Base-by-base conservation (phyloP, 2,888 invertebrate genomes). In the Magallana nippona region DNA sequence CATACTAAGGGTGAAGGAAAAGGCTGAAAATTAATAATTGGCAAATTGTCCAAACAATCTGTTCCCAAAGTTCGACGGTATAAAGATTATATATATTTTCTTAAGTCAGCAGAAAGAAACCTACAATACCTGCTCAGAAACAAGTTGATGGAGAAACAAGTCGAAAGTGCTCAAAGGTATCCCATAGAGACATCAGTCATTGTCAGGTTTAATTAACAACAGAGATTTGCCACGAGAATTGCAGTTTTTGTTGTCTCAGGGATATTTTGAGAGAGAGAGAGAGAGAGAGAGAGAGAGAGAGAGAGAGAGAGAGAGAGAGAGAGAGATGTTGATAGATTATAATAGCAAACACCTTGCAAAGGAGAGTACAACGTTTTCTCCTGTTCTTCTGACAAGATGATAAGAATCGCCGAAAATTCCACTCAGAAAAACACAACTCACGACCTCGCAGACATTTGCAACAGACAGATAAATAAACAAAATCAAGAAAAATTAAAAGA, bases 261-360 rank as follows among this genome's bases (percentile, higher is more conserved):
- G 32, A 62, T 55, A 58, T 13, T n/a, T 44, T 19, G 55, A 81
- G 83, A 83, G 62, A 60, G 81, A 78, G 78, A 85, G 57, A 78
- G 62, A 62, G 79, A 55, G 58, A 32, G 71, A 62, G 19, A 32
- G 62, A 81, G 63, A 83, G 80, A 56, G 32, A 62, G 80, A 58
- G 56, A 79, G 44, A 44, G 32, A 32, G 32, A 32, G 32, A 32
- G 32, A 32, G 32, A 32, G 32, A 32, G 32, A 32, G 32, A 32
- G 32, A 32, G 3, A 32, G 44, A 44, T 44, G 44, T 44, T 44
- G 44, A 44, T 22, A 2, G 63, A 15, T 63, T 63, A 13, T 27
- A 63, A 63, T 22, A 10, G 27, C 22, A 63, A 63, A 63, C 63
- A 22, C 13, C 13, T 63, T 27, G 13, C 3, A 27, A 10, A 10